Evolutionary conservation across 2,888 invertebrate species (phyloP).

Genomic region (Drosophila mettleri): DNA sequence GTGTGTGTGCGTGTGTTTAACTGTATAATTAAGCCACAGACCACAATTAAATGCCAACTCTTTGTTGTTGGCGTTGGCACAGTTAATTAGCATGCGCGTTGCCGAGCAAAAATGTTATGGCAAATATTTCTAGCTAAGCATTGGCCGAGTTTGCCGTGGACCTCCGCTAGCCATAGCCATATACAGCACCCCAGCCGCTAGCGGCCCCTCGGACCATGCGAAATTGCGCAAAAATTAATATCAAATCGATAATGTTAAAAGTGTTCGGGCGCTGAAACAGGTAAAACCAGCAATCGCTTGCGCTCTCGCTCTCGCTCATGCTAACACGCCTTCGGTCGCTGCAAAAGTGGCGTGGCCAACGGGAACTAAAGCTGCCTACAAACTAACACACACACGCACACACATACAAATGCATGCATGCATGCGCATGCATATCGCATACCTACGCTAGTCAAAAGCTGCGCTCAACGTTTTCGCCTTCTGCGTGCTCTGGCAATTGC

Average conservation of each 20-base stretch:
- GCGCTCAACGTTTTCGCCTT: constrained; percentile 4
- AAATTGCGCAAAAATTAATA: constrained; percentile 70
- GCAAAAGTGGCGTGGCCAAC: constrained; percentile 62
- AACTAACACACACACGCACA: neutral
- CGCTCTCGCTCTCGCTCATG: constrained; percentile 44
- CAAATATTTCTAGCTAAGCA: constrained; percentile 47
- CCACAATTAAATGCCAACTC: constrained; percentile 33
- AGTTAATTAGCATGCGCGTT: constrained; percentile 60
- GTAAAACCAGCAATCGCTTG: constrained; percentile 67
- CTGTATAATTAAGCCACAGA: constrained; percentile 52
- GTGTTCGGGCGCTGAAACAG: constrained; percentile 58
- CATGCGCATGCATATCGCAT: neutral
- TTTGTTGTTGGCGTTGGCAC: constrained; percentile 37
- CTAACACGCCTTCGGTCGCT: constrained; percentile 26
- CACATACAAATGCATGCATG: neutral
- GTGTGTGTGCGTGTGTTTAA: constrained; percentile 3
- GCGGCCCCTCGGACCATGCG: constrained; percentile 40
- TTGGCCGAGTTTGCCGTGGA: constrained; percentile 38
- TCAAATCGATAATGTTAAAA: constrained; percentile 73
- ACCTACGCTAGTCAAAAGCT: constrained; percentile 36
- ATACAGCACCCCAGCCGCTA: neutral
- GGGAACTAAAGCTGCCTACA: constrained; percentile 68
- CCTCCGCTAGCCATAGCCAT: neutral
- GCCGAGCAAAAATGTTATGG: constrained; percentile 46
- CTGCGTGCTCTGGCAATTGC: constrained; percentile 34